These are phyloP conservation scores for Strigamia maritima DNA, from an alignment of 2,888 invertebrate genomes.

Conservation along the genomic window DNA sequence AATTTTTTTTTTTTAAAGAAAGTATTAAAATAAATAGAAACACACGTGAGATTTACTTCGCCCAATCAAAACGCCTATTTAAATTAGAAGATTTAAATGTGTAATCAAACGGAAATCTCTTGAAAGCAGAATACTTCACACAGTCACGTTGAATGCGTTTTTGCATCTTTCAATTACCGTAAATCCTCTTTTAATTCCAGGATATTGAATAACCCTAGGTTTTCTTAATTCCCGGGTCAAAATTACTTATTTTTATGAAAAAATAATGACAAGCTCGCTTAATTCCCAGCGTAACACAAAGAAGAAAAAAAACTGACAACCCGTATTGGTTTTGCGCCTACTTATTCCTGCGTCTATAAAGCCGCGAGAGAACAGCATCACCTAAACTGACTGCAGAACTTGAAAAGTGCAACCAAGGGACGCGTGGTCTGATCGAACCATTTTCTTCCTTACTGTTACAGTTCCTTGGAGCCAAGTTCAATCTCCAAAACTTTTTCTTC, in stretches of 20 bases:
- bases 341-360: slow-evolving; percentile 16
- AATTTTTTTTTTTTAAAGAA: too few relatives aligned
- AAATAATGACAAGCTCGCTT: too few relatives aligned
- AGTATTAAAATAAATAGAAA: too few relatives aligned
- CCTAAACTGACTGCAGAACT: slow-evolving; percentile 15
- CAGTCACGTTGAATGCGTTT: not conserved
- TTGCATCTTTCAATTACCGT: too few relatives aligned
- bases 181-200: too few relatives aligned
- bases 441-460: slow-evolving; percentile 22
- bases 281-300: not conserved
- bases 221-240: too few relatives aligned
- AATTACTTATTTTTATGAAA: too few relatives aligned
- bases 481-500: slow-evolving; percentile 18
- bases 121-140: not conserved
- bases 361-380: slow-evolving; percentile 9
- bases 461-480: slow-evolving; percentile 26
- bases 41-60: not conserved
- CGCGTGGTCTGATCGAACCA: slow-evolving; percentile 16
- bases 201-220: too few relatives aligned
- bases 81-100: not conserved
- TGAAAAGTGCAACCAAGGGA: slow-evolving; percentile 27
- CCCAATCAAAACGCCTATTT: not conserved
- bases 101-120: not conserved
- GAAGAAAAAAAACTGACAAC: not conserved
- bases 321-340: not conserved